Evolutionary conservation across 2,888 invertebrate species (phyloP).

Genomic region (Steromphala cineraria): DNA sequence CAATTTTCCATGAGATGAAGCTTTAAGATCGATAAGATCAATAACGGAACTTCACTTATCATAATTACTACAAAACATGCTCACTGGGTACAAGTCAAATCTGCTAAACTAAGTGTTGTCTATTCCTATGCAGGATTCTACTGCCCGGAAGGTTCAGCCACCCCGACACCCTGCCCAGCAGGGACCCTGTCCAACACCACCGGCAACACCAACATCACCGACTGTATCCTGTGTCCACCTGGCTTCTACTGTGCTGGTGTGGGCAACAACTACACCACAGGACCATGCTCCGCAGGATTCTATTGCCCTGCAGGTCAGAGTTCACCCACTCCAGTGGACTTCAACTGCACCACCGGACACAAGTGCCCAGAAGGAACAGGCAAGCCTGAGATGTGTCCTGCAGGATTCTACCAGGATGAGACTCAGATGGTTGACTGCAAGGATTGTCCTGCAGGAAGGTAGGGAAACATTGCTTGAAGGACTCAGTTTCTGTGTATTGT

Average conservation of each 20-base stretch:
- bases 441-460: slow-evolving; percentile 70
- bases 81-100: no score
- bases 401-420: slow-evolving; percentile 69
- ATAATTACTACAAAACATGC: no score
- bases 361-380: slow-evolving; percentile 66
- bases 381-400: slow-evolving; percentile 60
- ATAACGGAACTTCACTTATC: no score
- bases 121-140: slow-evolving; percentile 50
- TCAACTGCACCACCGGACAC: slow-evolving; percentile 70
- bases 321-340: slow-evolving; percentile 79
- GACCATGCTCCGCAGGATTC: slow-evolving; percentile 67
- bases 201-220: slow-evolving; percentile 60
- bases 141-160: slow-evolving; percentile 60
- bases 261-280: slow-evolving; percentile 61
- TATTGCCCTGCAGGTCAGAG: slow-evolving; percentile 97
- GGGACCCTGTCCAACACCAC: slow-evolving; percentile 65
- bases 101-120: no score
- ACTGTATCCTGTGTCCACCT: slow-evolving; percentile 67
- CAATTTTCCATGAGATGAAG: no score
- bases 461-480: slow-evolving; percentile 1
- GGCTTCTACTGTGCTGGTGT: slow-evolving; percentile 69
- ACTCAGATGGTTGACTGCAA: slow-evolving; percentile 61
- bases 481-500: no score
- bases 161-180: slow-evolving; percentile 67
- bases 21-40: no score